Conservation (phyloP, 2,797 vertebrate genomes). For the Notoglanidium macrostoma region DNA sequence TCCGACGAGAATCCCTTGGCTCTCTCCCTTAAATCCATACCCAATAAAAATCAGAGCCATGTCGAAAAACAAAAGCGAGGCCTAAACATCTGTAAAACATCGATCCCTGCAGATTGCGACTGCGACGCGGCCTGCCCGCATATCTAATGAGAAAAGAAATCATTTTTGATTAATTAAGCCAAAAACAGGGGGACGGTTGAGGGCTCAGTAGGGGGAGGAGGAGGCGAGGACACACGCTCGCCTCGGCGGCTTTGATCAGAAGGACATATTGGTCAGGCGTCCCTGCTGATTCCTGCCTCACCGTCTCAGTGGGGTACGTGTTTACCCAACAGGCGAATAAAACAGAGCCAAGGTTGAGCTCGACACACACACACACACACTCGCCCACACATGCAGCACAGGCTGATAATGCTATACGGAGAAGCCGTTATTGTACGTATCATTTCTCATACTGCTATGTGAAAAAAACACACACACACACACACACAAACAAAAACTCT, state of each 20-base stretch:
- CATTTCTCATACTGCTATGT: not conserved
- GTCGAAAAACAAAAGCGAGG: constrained; percentile 79
- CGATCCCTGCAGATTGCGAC: constrained; percentile 78
- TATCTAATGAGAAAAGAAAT: constrained; percentile 84
- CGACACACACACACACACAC: constrained; percentile 26
- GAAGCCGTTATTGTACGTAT: not conserved
- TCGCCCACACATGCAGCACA: constrained; percentile 22
- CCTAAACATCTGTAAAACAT: constrained; percentile 83
- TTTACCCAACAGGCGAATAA: constrained; percentile 52
- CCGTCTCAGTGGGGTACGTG: constrained; percentile 48
- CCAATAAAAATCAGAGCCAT: constrained; percentile 82
- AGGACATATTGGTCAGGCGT: constrained; percentile 46
- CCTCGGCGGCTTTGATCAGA: constrained; percentile 39
- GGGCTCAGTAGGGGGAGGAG: constrained; percentile 45
- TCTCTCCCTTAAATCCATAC: constrained; percentile 79
- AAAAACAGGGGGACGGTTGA: constrained; percentile 64
- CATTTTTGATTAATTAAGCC: constrained; percentile 86
- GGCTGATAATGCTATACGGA: not conserved
- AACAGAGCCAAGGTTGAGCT: constrained; percentile 47
- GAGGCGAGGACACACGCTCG: constrained; percentile 14
- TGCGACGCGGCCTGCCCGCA: constrained; percentile 69
- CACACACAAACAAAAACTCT: not conserved
- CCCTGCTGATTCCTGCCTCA: constrained; percentile 52
- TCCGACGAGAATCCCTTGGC: constrained; percentile 74
- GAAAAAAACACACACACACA: not conserved